Conservation (phyloP, 1,140 invertebrate genomes). For the Drosophila bocqueti region DNA sequence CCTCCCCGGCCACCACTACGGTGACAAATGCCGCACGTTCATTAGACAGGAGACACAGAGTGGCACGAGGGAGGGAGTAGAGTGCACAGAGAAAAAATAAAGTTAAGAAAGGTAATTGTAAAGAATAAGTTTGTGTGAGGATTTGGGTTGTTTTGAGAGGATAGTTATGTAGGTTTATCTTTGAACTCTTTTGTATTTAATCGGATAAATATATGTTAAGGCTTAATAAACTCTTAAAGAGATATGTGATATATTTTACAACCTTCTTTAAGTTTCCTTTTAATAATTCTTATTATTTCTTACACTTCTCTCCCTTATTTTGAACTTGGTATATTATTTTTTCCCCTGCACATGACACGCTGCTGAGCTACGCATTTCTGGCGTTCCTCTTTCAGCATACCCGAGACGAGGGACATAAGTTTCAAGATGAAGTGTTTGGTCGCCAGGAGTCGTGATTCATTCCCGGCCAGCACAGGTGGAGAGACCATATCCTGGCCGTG, state of each 20-base stretch:
- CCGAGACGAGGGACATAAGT: slow-evolving; percentile 14
- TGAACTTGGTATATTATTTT: not conserved
- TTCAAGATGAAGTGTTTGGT: slow-evolving; percentile 33
- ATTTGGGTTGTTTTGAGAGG: not conserved
- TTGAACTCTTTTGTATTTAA: not conserved
- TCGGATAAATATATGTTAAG: not conserved
- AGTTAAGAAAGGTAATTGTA: not conserved
- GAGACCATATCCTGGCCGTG: not conserved
- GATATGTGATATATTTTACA: not conserved
- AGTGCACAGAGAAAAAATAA: slow-evolving; percentile 7
- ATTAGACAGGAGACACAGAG: slow-evolving; percentile 13
- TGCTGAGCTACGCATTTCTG: slow-evolving; percentile 51
- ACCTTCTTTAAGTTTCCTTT: not conserved
- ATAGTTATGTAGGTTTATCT: not conserved
- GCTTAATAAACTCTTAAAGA: too few species aligned
- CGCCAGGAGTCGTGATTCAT: slow-evolving; percentile 31
- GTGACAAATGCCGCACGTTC: slow-evolving; percentile 53
- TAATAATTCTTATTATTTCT: not conserved
- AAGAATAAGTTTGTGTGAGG: not conserved
- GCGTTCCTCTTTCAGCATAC: slow-evolving; percentile 4
- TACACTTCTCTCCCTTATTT: not conserved
- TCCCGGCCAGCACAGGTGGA: slow-evolving; percentile 7
- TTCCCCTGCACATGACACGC: not conserved
- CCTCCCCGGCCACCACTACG: not conserved
- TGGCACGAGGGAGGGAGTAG: not conserved